These are phyloP conservation scores for Eupelmus urozonus DNA, from an alignment of 2,888 invertebrate genomes.

Conservation along the genomic window DNA sequence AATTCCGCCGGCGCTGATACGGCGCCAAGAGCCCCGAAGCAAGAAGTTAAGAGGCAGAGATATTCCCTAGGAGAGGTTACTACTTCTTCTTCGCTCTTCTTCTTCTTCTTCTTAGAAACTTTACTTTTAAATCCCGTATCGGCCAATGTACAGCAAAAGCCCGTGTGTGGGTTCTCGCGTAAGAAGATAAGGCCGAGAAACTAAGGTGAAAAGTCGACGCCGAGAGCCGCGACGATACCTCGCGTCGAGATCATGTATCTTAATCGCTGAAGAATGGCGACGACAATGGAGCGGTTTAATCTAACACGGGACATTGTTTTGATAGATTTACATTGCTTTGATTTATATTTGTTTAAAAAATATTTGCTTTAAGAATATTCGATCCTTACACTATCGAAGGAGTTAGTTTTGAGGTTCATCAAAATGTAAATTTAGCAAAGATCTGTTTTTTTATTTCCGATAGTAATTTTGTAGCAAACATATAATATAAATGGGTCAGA, in stretches of 20 bases:
- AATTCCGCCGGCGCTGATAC: slow-evolving; percentile 32
- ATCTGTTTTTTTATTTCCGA: no score
- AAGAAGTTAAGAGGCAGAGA: slow-evolving; percentile 25
- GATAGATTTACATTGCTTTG: no score
- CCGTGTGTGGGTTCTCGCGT: not conserved
- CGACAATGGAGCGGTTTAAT: not conserved
- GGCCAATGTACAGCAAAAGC: not conserved
- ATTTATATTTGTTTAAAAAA: no score
- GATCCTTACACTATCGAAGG: no score
- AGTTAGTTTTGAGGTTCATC: no score
- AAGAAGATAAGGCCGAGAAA: slow-evolving; percentile 22
- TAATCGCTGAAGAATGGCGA: not conserved
- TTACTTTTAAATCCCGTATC: slow-evolving; percentile 48
- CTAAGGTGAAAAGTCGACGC: slow-evolving; percentile 28
- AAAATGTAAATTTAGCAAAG: no score
- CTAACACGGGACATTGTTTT: no score
- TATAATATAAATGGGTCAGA: no score
- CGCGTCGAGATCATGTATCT: not conserved
- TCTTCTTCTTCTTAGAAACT: slow-evolving; percentile 35
- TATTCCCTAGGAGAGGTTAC: slow-evolving; percentile 2
- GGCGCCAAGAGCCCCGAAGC: not conserved
- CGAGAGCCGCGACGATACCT: not conserved
- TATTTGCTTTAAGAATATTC: no score
- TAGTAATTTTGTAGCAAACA: no score
- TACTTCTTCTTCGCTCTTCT: slow-evolving; percentile 1